Evolutionary conservation across 2,888 invertebrate genomes (phyloP), one percentile per base, ranked within the genome.

Genomic region (Drosophila engyochracea): DNA sequence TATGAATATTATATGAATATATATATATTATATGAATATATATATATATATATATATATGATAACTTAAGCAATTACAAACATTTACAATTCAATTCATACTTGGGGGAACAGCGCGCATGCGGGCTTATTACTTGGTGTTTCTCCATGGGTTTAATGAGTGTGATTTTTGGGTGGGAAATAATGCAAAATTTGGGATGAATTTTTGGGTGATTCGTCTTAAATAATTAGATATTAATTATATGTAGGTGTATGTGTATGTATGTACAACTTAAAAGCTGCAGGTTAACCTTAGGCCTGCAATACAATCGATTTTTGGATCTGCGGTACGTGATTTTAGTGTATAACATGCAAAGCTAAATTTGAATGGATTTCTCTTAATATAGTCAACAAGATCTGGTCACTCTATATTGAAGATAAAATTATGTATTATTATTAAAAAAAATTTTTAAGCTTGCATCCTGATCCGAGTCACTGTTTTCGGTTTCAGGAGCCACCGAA

Each of bases 241-340:
- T 33, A 49, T 47, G 3, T 25, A 25, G 2, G 16, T 1, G 16
- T 62, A 33, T 33, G 37, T 71, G 33, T 44, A 7, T 52, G 44
- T 90, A 90, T 85, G 33, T 85, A 85, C 91, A 85, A 64, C 60
- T 83, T 83, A 89, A 80, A 69, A 70, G 37, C 35, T 62, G 9
- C 28, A 47, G 47, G 25, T 28, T 78, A 74, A 69, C 28, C 54
- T 51, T 53, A 70, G n/a, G 41, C 30, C 49, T 53, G 44, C 54
- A 58, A 28, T 52, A 44, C 33, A 33, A 19, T 54, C 12, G 16
- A 35, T 19, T 41, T 49, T 6, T n/a, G 19, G 31, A 19, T 39
- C 25, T 37, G 64, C 14, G 30, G n/a, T 16, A 37, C 10, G 25
- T 30, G 25, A n/a, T 39, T 28, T 49, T 25, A 51, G 28, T 41